Evolutionary conservation across 2,113 vertebrate species (phyloP).

Genomic region (Choloepus hoffmanni): DNA sequence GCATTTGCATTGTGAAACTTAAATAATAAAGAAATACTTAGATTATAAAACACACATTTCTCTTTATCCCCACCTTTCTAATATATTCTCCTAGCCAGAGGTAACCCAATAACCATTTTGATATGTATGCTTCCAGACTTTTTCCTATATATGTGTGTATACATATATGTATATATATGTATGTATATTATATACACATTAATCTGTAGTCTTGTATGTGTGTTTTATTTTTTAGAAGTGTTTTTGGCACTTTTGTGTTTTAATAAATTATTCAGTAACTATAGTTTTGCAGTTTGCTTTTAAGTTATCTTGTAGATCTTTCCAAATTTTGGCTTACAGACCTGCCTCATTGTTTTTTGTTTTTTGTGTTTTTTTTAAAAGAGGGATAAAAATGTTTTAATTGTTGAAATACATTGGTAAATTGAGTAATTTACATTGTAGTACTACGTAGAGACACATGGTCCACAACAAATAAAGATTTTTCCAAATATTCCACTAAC

Average conservation of each 20-base stretch:
- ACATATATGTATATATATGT: not conserved
- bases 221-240: not conserved
- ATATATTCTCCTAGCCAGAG: not conserved
- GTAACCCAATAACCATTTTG: not conserved
- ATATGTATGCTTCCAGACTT: not conserved
- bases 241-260: not conserved
- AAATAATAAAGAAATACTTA: not conserved
- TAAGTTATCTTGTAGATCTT: conserved; percentile 2
- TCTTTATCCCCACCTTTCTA: not conserved
- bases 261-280: conserved; percentile 20
- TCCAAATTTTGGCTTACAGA: not conserved
- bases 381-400: no score
- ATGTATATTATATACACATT: not conserved
- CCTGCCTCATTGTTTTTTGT: not conserved
- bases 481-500: no score
- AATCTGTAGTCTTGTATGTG: not conserved
- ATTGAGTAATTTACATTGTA: no score
- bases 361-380: no score
- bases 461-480: no score
- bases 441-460: no score
- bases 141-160: not conserved
- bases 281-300: not conserved
- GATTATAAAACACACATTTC: conserved; percentile 4
- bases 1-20: conserved; percentile 23
- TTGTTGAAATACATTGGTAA: no score